phyloP scores from a whole-genome alignment of 2,113 vertebrate species.

The Indicator maculatus region DNA sequence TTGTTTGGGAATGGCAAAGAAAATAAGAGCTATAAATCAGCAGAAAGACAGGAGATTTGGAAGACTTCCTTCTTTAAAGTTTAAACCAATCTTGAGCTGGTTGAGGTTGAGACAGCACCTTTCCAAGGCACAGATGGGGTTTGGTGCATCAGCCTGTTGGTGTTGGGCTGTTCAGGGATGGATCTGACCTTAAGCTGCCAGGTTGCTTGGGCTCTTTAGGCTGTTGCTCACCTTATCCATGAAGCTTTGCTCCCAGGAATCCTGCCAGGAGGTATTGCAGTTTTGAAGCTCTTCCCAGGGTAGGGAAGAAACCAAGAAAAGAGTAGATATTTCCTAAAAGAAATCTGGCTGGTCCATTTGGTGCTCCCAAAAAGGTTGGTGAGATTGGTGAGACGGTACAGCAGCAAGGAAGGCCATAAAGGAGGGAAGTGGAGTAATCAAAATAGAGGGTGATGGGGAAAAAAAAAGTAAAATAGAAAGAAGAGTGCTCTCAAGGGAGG shows the following conservation, averaged over 20 bases:
- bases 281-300: constrained; percentile 34
- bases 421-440: neutral
- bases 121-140: neutral
- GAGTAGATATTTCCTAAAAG: constrained; percentile 25
- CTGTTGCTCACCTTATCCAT: neutral
- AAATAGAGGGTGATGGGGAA: constrained; percentile 16
- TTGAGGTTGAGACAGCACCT: neutral
- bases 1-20: neutral
- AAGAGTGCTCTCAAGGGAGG: neutral
- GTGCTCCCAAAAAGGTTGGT: neutral
- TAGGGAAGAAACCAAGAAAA: constrained; percentile 19
- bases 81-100: neutral
- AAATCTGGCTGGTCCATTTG: constrained; percentile 15
- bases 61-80: neutral
- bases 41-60: neutral
- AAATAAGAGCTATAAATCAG: neutral
- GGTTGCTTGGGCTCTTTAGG: neutral
- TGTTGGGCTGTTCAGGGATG: neutral
- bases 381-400: neutral
- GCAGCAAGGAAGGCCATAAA: neutral
- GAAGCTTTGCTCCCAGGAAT: neutral
- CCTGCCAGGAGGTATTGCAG: neutral
- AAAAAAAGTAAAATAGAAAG: neutral
- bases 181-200: neutral
- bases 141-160: neutral